phyloP scores from a whole-genome alignment of 1,140 invertebrate genomes.

The Caenorhabditis remanei region DNA sequence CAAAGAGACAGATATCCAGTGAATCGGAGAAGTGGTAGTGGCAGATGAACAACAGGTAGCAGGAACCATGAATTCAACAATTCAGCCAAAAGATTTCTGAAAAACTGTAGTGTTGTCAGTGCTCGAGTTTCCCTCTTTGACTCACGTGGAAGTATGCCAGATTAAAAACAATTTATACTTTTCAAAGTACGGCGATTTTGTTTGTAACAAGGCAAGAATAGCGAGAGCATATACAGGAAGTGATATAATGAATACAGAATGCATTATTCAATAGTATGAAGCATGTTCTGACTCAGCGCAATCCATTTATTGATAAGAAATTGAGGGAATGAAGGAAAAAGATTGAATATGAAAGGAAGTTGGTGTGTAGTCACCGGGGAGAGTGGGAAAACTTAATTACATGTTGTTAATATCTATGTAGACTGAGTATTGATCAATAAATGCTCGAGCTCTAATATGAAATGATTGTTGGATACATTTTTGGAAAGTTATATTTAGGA shows the following conservation, averaged over 20 bases:
- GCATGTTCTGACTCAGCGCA: neutral
- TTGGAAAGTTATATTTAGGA: no score
- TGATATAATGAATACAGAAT: neutral
- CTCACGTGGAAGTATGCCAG: neutral
- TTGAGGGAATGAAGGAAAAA: no score
- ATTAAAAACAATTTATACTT: slow-evolving; percentile 10
- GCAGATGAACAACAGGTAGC: neutral
- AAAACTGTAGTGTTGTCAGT: neutral
- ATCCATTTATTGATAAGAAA: neutral
- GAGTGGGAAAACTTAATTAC: no score
- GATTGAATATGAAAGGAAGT: no score
- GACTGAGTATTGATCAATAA: no score
- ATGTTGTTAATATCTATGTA: no score
- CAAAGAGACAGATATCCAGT: neutral
- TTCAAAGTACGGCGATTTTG: slow-evolving; percentile 1
- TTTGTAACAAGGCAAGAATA: neutral
- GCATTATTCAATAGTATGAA: neutral
- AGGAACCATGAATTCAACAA: neutral
- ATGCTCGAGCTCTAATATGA: no score
- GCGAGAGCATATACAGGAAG: neutral
- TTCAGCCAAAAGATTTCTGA: neutral
- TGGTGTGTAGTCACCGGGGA: no score
- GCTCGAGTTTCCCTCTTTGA: neutral
- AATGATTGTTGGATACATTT: no score
- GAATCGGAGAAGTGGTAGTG: neutral